phyloP scores from a whole-genome alignment of 1,140 invertebrate genomes.

The Dreissena polymorpha region DNA sequence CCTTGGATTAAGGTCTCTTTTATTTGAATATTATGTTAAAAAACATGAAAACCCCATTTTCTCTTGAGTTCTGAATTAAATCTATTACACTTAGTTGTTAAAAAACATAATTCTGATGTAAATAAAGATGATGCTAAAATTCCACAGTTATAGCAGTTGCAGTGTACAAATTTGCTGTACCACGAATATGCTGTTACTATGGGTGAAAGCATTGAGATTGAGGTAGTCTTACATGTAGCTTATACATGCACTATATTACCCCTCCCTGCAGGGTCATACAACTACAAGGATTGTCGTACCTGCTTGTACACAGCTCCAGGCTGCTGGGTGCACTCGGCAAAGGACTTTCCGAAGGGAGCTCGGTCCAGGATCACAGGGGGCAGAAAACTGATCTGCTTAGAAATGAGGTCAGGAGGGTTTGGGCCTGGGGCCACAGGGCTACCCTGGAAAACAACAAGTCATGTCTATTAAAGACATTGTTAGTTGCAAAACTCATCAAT shows the following conservation, averaged over 20 bases:
- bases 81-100: too few species aligned
- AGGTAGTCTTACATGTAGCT: background rate
- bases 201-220: constrained; percentile 4
- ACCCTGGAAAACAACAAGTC: constrained; percentile 78
- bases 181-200: background rate
- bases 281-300: constrained; percentile 50
- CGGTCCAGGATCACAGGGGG: constrained; percentile 90
- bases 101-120: too few species aligned
- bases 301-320: constrained; percentile 63
- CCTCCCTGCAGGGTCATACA: background rate
- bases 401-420: constrained; percentile 86
- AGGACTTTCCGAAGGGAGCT: constrained; percentile 85
- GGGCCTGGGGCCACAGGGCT: constrained; percentile 84
- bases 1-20: too few species aligned
- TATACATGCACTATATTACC: background rate
- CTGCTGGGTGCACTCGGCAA: constrained; percentile 86
- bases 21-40: too few species aligned
- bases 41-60: too few species aligned
- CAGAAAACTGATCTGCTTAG: constrained; percentile 87
- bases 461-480: too few species aligned
- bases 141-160: too few species aligned
- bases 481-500: too few species aligned
- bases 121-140: too few species aligned
- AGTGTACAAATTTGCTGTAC: background rate
- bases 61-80: too few species aligned